Percentiles rank a stretch among this genome's conserved stretches.
phyloP scores from a whole-genome alignment of 2,797 vertebrate species.

The Meda fulgida region DNA sequence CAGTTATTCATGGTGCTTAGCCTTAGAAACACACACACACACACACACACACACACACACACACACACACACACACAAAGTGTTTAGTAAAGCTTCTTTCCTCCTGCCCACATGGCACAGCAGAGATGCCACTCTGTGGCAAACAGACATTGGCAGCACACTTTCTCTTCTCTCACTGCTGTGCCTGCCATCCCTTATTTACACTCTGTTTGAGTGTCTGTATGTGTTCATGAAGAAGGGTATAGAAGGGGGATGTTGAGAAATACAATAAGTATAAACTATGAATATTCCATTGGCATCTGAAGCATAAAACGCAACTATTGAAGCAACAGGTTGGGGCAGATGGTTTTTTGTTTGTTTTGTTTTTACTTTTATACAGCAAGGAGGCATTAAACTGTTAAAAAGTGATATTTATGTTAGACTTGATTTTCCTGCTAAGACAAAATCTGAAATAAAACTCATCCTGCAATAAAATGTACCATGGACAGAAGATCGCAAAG shows the following conservation, averaged over 20 bases:
- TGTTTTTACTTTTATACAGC: neutral
- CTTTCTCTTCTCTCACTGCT: neutral
- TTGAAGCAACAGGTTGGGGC: too few species aligned
- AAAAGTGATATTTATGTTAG: neutral
- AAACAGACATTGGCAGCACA: slow-evolving; percentile 9
- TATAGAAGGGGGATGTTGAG: neutral
- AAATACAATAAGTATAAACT: neutral
- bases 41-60: slow-evolving; percentile 16
- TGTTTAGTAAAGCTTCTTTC: slow-evolving; percentile 24
- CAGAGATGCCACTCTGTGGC: neutral
- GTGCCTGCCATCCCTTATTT: slow-evolving; percentile 24
- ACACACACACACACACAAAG: neutral
- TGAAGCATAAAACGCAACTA: neutral
- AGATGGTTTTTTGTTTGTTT: neutral
- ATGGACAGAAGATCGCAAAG: too few species aligned
- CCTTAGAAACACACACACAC: neutral
- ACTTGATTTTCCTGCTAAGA: too few species aligned
- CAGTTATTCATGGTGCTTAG: slow-evolving; percentile 13
- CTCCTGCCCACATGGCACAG: slow-evolving; percentile 29
- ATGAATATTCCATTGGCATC: neutral
- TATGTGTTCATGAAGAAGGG: slow-evolving; percentile 5
- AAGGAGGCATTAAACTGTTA: neutral
- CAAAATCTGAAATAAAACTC: too few species aligned
- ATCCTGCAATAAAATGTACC: too few species aligned
- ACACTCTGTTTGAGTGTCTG: slow-evolving; percentile 10